A percentile compares a stretch with the other conserved stretches of the same genome.
These are phyloP conservation scores for Aphidius ervi DNA, from an alignment of 1,140 invertebrate species.

Conservation along the genomic window DNA sequence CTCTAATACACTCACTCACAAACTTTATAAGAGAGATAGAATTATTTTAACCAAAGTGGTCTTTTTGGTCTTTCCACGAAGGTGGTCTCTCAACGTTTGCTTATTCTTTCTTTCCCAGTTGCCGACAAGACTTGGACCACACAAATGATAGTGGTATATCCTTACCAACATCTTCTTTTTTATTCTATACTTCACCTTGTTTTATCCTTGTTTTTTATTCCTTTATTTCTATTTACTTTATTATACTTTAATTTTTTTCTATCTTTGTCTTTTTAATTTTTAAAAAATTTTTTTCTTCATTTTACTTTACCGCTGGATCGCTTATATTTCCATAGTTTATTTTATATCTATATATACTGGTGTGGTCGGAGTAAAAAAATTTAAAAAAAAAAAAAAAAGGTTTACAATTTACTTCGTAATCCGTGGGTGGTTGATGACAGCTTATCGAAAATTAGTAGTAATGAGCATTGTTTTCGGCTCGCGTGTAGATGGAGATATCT, in stretches of 20 bases:
- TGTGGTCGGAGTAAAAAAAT: no score
- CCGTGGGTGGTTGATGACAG: constrained; percentile 30
- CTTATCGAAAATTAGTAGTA: constrained; percentile 30
- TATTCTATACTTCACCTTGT: not conserved
- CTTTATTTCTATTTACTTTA: not conserved
- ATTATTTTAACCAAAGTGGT: constrained; percentile 17
- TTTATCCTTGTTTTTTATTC: not conserved
- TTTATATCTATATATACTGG: no score
- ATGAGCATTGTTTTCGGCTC: constrained; percentile 27
- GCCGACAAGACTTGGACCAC: constrained; percentile 22
- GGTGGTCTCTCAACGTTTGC: constrained; percentile 16
- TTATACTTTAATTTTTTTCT: not conserved
- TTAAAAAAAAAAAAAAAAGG: no score
- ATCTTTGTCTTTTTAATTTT: no score
- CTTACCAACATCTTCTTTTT: constrained; percentile 2
- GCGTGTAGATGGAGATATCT: constrained; percentile 20
- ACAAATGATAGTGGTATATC: constrained; percentile 27
- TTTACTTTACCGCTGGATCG: no score
- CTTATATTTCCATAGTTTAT: no score
- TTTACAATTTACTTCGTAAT: not conserved
- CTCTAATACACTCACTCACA: constrained; percentile 5
- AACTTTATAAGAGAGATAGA: no score
- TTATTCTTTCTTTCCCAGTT: constrained; percentile 7
- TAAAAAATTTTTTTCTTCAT: no score
- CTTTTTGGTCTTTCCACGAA: constrained; percentile 23